Evolutionary conservation across 2,888 invertebrate genomes (phyloP).

Genomic region (Andrena bicolor): DNA sequence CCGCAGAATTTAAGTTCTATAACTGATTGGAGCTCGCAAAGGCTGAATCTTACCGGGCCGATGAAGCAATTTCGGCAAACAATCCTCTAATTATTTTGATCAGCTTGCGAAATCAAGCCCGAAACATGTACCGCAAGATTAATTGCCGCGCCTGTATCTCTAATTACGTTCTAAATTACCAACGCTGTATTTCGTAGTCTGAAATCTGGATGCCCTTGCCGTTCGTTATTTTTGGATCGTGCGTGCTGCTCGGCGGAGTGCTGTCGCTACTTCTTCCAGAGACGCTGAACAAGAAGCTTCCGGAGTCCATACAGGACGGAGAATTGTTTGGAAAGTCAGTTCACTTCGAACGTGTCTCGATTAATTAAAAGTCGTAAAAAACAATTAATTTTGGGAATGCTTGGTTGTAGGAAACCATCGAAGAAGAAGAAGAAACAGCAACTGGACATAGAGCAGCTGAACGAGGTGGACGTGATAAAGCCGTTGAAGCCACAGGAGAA

Average conservation of each 20-base stretch:
- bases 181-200: slow-evolving; percentile 81
- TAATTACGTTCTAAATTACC: not conserved
- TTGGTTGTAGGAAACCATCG: slow-evolving; percentile 63
- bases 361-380: not conserved
- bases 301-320: slow-evolving; percentile 89
- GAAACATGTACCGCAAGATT: not conserved
- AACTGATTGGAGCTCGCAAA: too few relatives aligned
- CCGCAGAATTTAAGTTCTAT: too few relatives aligned
- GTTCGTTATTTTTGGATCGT: slow-evolving; percentile 87
- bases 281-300: slow-evolving; percentile 88
- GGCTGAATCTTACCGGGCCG: too few relatives aligned
- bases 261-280: slow-evolving; percentile 88
- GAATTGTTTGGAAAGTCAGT: slow-evolving; percentile 87
- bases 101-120: not conserved
- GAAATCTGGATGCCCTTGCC: slow-evolving; percentile 88
- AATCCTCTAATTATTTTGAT: slow-evolving; percentile 3
- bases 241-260: slow-evolving; percentile 87
- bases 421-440: slow-evolving; percentile 74
- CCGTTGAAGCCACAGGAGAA: slow-evolving; percentile 79
- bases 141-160: not conserved
- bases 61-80: not conserved
- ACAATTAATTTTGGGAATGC: not conserved
- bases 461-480: slow-evolving; percentile 77
- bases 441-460: slow-evolving; percentile 76
- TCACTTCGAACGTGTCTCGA: not conserved